Evolutionary conservation across 2,888 invertebrate genomes (phyloP).

Genomic region (Agrochola circellaris): DNA sequence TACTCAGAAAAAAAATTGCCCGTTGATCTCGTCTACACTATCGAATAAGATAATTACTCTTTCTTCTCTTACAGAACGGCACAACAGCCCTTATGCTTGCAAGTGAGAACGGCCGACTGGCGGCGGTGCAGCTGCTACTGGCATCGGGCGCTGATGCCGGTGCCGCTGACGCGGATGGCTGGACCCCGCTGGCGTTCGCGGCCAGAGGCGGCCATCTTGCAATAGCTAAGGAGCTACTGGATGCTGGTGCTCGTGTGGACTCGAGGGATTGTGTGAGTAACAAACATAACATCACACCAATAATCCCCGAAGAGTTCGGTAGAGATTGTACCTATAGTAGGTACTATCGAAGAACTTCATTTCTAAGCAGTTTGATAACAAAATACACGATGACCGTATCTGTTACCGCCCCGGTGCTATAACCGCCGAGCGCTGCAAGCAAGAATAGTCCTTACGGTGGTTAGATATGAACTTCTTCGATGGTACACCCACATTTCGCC

Average conservation of each 20-base stretch:
- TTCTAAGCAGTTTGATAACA: too few relatives aligned
- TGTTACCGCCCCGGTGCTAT: too few relatives aligned
- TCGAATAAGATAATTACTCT: not conserved
- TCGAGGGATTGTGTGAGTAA: constrained; percentile 95
- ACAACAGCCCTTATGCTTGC: constrained; percentile 98
- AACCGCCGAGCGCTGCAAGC: too few relatives aligned
- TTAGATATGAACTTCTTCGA: too few relatives aligned
- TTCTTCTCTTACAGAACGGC: constrained; percentile 93
- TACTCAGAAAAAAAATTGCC: not conserved
- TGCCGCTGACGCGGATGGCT: constrained; percentile 97
- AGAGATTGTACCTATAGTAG: not conserved
- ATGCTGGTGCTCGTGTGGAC: constrained; percentile 96
- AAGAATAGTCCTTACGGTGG: too few relatives aligned
- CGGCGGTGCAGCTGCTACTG: constrained; percentile 96
- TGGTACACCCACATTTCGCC: not conserved
- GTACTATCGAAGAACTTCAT: too few relatives aligned
- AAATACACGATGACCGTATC: too few relatives aligned
- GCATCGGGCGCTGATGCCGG: constrained; percentile 98
- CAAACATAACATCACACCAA: not conserved
- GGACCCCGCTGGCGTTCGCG: constrained; percentile 97
- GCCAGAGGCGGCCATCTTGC: constrained; percentile 96
- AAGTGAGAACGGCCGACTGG: constrained; percentile 95
- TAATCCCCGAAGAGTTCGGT: not conserved
- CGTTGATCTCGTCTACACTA: not conserved
- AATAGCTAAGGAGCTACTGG: constrained; percentile 95